phyloP scores from a whole-genome alignment of 2,888 invertebrate species.

The Bugulina stolonifera region DNA sequence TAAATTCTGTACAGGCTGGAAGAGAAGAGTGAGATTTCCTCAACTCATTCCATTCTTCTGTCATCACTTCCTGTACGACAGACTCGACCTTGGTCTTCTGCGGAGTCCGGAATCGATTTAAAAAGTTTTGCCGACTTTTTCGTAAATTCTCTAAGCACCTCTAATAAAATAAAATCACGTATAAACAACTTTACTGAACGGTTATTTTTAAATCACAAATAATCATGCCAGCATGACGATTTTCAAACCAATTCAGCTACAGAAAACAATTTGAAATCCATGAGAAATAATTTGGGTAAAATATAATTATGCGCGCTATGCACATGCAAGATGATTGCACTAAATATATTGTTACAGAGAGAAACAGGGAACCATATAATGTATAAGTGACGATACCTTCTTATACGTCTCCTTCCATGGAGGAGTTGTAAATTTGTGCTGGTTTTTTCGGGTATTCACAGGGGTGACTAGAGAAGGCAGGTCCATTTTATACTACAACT shows the following conservation, averaged over 20 bases:
- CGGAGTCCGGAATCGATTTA: conserved; percentile 35
- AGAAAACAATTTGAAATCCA: too few relatives aligned
- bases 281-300: too few relatives aligned
- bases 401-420: conserved; percentile 36
- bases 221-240: too few relatives aligned
- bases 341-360: not conserved
- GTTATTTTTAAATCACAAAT: too few relatives aligned
- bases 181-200: too few relatives aligned
- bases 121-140: conserved; percentile 36
- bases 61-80: conserved; percentile 28
- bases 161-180: conserved; percentile 31
- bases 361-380: too few relatives aligned
- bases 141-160: conserved; percentile 38
- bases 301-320: too few relatives aligned
- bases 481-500: too few relatives aligned
- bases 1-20: not conserved
- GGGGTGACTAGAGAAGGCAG: too few relatives aligned
- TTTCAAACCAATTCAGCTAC: too few relatives aligned
- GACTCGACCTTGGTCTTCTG: conserved; percentile 29
- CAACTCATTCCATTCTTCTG: conserved; percentile 28
- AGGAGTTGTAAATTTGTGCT: conserved; percentile 10
- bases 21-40: conserved; percentile 24
- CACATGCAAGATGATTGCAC: too few relatives aligned
- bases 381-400: conserved; percentile 32
- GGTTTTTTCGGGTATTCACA: not conserved